phyloP scores from a whole-genome alignment of 2,797 vertebrate species.

The Microctenopoma steveboyesi region DNA sequence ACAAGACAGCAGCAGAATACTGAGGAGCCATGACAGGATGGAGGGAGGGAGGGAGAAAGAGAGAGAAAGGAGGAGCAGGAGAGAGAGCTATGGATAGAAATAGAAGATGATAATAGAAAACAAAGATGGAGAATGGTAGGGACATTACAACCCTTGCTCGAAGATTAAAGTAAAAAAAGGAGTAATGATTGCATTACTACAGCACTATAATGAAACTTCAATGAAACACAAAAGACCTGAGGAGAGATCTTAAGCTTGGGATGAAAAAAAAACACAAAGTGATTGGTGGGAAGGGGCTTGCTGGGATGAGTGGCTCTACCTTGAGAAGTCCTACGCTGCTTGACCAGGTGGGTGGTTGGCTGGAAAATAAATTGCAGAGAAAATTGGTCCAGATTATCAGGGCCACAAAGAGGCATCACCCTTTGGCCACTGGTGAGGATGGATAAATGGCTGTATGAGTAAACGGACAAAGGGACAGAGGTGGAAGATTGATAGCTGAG shows the following conservation, averaged over 20 bases:
- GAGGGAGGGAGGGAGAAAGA: constrained; percentile 53
- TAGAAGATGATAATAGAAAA: constrained; percentile 53
- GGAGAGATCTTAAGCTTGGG: constrained; percentile 46
- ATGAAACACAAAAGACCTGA: constrained; percentile 39
- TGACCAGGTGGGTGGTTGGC: constrained; percentile 79
- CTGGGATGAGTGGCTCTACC: constrained; percentile 91
- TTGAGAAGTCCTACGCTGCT: constrained; percentile 77
- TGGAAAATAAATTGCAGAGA: constrained; percentile 80
- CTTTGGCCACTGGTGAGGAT: constrained; percentile 69
- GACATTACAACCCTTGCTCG: constrained; percentile 31
- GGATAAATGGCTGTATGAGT: constrained; percentile 76
- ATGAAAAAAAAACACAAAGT: constrained; percentile 81
- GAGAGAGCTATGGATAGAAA: constrained; percentile 43
- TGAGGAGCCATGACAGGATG: constrained; percentile 90
- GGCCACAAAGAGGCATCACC: constrained; percentile 78
- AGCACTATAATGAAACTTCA: constrained; percentile 42
- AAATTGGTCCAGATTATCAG: constrained; percentile 82
- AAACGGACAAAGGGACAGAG: constrained; percentile 66
- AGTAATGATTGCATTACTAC: constrained; percentile 25
- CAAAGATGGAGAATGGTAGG: constrained; percentile 37
- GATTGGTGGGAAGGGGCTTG: constrained; percentile 85
- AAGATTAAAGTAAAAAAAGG: constrained; percentile 26
- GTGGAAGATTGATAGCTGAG: constrained; percentile 72
- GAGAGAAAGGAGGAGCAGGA: constrained; percentile 31
- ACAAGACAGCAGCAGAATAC: constrained; percentile 98